Percentiles rank a stretch among this genome's conserved stretches.
phyloP scores from a whole-genome alignment of 1,140 invertebrate species.

The Zaprionus tsacasi region DNA sequence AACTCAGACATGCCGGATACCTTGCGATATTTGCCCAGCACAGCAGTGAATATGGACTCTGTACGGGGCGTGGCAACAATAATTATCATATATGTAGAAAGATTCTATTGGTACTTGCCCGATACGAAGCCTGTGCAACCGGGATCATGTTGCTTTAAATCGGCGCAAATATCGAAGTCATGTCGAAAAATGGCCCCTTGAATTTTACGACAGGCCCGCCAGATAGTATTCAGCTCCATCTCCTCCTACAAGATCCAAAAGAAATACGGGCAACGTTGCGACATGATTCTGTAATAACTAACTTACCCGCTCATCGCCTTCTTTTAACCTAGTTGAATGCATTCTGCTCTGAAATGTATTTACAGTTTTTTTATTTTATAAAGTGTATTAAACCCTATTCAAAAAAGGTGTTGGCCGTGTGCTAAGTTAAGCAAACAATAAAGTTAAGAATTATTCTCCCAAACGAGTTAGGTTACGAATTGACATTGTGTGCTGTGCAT shows the following conservation, averaged over 20 bases:
- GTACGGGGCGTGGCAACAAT: conserved; percentile 12
- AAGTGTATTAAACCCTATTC: conserved; percentile 22
- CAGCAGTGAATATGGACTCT: conserved; percentile 89
- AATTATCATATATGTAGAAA: conserved; percentile 40
- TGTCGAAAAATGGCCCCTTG: conserved; percentile 88
- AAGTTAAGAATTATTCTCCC: conserved; percentile 42
- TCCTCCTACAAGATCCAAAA: conserved; percentile 52
- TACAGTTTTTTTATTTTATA: conserved; percentile 42
- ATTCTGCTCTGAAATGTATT: conserved; percentile 50
- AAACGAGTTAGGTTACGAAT: conserved; percentile 53
- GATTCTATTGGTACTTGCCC: conserved; percentile 84
- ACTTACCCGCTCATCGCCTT: conserved; percentile 74
- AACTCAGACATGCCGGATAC: conserved; percentile 87
- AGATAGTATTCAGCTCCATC: conserved; percentile 85
- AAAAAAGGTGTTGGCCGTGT: conserved; percentile 36
- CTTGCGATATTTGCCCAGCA: conserved; percentile 87
- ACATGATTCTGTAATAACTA: background rate
- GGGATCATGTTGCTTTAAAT: conserved; percentile 88
- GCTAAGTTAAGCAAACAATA: conserved; percentile 46
- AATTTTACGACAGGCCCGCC: conserved; percentile 91
- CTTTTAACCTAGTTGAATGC: conserved; percentile 65
- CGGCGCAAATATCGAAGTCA: conserved; percentile 88
- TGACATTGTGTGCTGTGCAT: conserved; percentile 57
- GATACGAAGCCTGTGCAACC: conserved; percentile 88
- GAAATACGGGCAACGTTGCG: background rate